A percentile compares a stretch with the other conserved stretches of the same genome.
Evolutionary conservation across 1,140 invertebrate species (phyloP).

Genomic region (Globodera ellingtonae): DNA sequence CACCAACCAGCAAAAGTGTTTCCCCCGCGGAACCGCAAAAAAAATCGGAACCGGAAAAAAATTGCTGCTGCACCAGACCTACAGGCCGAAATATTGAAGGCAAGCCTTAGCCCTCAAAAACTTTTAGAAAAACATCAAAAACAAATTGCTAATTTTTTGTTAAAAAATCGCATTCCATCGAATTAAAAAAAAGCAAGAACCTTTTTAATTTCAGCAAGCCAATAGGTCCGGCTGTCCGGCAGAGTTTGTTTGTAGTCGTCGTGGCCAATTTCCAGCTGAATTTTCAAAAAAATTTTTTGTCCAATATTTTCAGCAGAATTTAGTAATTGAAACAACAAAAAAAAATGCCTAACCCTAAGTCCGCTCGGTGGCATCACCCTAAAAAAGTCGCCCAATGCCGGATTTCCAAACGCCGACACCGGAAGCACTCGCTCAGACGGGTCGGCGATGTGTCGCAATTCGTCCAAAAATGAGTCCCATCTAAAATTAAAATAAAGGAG

Average conservation of each 20-base stretch:
- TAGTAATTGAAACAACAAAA: neutral
- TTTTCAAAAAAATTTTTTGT: neutral
- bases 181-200: slow-evolving; percentile 2
- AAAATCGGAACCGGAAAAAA: too few species aligned
- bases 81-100: too few species aligned
- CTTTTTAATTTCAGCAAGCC: slow-evolving; percentile 35
- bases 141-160: neutral
- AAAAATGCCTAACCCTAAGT: slow-evolving; percentile 17
- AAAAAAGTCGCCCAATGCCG: slow-evolving; percentile 27
- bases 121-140: too few species aligned
- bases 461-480: slow-evolving; percentile 15
- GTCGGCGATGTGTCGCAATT: neutral
- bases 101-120: too few species aligned
- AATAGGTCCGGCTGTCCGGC: slow-evolving; percentile 33
- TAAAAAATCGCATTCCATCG: neutral
- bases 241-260: slow-evolving; percentile 31
- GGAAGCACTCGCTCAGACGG: slow-evolving; percentile 21
- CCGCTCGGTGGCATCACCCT: slow-evolving; percentile 24
- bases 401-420: slow-evolving; percentile 18
- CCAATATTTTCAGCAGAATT: neutral
- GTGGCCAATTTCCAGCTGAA: slow-evolving; percentile 36
- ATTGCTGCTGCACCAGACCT: too few species aligned
- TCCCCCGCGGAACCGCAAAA: too few species aligned
- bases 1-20: too few species aligned
- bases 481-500: slow-evolving; percentile 3